Base-by-base conservation (phyloP, 30 jellyfish, hydroid and myxozoan species). In the Cassiopea xamachana region DNA sequence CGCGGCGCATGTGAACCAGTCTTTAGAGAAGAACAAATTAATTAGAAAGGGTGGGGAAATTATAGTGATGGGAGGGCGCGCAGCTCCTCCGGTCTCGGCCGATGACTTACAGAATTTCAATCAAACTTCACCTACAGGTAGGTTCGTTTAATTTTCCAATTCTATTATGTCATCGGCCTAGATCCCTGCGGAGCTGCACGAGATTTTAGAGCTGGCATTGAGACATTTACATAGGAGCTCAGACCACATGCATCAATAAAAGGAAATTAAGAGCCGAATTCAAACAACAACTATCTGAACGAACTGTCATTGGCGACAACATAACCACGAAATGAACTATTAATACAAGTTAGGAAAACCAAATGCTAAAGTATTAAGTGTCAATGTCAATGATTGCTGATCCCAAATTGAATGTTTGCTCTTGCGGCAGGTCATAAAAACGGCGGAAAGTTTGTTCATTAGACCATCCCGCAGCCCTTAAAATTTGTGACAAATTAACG, bases 51-150 rank as follows among this genome's bases (percentile, higher is more conserved):
- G 86, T 77, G 60, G 86, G 86, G 43, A 17, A 64, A 17, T 64
- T 27, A 27, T 27, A 0, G 0, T 9, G 43, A 64, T 0, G 86
- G 86, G 44, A 10, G 86, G 68, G 86, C 19, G 86, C 45, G 1
- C 86, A 64, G 43, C 74, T 64, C 74, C 27, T 64, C 43, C 74
- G 43, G 43, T 64, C 74, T 2, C 43, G 89, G 78, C 89, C 89
- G 89, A 80, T 80, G 89, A 80, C 89, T 80, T 73, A 80, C 79
- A 80, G 89, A 80, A 51, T 80, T 58, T 9, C 89, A 80, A 80
- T 80, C 89, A 80, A 51, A 80, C 89, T 7, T 80, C 89, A 80
- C 89, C 58, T 80, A 80, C 89, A 55, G 89, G 89, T 80, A 80
- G n/a, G 89, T 80, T 80, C 78, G 89, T 80, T 67, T 80, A 17